A percentile compares a stretch with the other conserved stretches of the same genome.
These are phyloP conservation scores for Pararge aegeria DNA, from an alignment of 1,140 invertebrate genomes.

Conservation along the genomic window DNA sequence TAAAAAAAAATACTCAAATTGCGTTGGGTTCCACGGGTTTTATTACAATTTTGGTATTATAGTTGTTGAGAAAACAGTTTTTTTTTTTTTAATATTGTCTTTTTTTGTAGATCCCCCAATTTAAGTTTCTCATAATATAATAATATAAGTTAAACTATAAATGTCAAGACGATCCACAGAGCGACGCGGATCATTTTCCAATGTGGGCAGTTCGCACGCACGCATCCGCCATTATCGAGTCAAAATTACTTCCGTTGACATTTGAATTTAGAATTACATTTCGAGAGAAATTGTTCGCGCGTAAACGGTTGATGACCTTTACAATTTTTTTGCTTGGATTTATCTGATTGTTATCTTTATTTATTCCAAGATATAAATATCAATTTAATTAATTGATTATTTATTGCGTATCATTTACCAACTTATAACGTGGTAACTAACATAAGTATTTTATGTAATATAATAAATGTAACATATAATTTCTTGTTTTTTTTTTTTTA, in stretches of 20 bases:
- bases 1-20: too few species aligned
- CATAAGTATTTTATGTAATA: too few species aligned
- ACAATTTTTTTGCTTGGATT: neutral
- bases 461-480: too few species aligned
- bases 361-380: neutral
- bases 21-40: too few species aligned
- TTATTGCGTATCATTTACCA: neutral
- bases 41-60: too few species aligned
- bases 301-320: constrained; percentile 6
- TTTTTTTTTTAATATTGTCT: too few species aligned
- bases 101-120: too few species aligned
- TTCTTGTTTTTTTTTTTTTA: too few species aligned
- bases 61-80: too few species aligned
- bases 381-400: neutral
- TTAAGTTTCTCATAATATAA: too few species aligned
- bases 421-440: too few species aligned
- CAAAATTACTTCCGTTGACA: constrained; percentile 47
- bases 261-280: constrained; percentile 33
- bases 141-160: constrained; percentile 13
- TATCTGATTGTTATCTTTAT: neutral
- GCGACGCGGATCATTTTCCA: constrained; percentile 31
- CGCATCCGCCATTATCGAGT: constrained; percentile 41
- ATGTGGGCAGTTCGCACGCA: constrained; percentile 37
- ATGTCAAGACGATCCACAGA: constrained; percentile 34
- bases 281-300: constrained; percentile 33